Percentiles rank a stretch among this genome's conserved stretches.
Conservation (phyloP, 2,113 vertebrate species). For the Hepsetus odoe region DNA sequence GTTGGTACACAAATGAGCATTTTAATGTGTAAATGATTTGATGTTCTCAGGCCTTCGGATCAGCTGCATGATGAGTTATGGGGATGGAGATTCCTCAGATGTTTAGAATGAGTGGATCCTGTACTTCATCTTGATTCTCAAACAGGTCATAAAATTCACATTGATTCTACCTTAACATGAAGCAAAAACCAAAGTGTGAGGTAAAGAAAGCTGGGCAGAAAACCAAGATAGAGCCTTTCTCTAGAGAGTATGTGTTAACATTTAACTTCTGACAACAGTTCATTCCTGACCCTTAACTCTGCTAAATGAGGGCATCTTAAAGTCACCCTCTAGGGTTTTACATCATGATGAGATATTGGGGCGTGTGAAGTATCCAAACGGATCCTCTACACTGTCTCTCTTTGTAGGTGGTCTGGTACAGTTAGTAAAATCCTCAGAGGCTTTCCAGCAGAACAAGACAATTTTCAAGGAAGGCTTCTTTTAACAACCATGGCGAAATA, state of each 20-base stretch:
- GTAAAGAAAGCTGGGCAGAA: not conserved
- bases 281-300: not conserved
- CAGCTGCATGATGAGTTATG: too few species aligned
- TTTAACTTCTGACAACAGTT: conserved; percentile 17
- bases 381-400: conserved; percentile 24
- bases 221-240: not conserved
- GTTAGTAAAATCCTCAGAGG: not conserved
- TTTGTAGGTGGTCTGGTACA: not conserved
- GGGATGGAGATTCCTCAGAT: too few species aligned
- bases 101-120: too few species aligned
- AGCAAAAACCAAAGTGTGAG: not conserved
- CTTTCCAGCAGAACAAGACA: not conserved
- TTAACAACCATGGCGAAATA: too few species aligned
- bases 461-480: too few species aligned
- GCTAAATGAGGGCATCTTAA: not conserved
- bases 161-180: not conserved
- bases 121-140: too few species aligned
- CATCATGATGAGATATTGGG: conserved; percentile 33
- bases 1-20: too few species aligned
- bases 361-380: conserved; percentile 12
- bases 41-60: too few species aligned
- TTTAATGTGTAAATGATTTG: too few species aligned
- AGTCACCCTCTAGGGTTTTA: conserved; percentile 18
- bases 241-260: conserved; percentile 20
- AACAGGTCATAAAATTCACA: not conserved